Evolutionary conservation across 2,797 vertebrate genomes (phyloP).

Genomic region (Anabas testudineus): DNA sequence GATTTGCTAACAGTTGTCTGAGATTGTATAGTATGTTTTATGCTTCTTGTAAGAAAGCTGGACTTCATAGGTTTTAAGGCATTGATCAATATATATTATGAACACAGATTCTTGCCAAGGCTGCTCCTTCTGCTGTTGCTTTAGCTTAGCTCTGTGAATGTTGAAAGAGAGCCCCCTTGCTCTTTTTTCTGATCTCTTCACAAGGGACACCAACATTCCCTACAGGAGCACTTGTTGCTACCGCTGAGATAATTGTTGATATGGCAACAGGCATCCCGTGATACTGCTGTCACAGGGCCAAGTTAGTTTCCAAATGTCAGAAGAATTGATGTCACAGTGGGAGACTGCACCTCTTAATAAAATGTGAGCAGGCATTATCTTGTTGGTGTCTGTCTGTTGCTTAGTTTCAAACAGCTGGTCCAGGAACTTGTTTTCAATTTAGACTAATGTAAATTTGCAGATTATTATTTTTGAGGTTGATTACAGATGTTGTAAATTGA

Average conservation of each 20-base stretch:
- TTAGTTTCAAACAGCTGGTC: constrained; percentile 1
- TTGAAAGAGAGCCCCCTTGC: constrained; percentile 61
- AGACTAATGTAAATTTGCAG: not conserved
- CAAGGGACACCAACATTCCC: constrained; percentile 60
- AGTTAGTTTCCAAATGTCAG: constrained; percentile 76
- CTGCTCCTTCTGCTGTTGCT: constrained; percentile 22
- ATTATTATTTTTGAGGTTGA: not conserved
- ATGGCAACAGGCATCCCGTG: constrained; percentile 74
- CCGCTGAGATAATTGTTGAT: constrained; percentile 74
- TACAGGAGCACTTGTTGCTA: constrained; percentile 71
- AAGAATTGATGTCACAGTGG: constrained; percentile 64
- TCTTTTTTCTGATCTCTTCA: constrained; percentile 62
- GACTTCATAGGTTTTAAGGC: constrained; percentile 10
- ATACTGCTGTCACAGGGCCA: constrained; percentile 71
- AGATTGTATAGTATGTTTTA: constrained; percentile 24
- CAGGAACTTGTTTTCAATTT: not conserved
- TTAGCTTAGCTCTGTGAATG: constrained; percentile 54
- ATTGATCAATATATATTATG: constrained; percentile 2
- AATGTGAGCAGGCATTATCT: constrained; percentile 43
- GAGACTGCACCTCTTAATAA: constrained; percentile 53
- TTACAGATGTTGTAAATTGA: constrained; percentile 3
- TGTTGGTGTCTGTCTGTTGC: constrained; percentile 36
- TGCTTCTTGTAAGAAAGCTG: constrained; percentile 1
- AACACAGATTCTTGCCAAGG: constrained; percentile 15
- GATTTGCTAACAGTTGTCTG: constrained; percentile 29